These are phyloP conservation scores for Vanacampus margaritifer DNA, from an alignment of 2,113 vertebrate genomes.

Conservation along the genomic window DNA sequence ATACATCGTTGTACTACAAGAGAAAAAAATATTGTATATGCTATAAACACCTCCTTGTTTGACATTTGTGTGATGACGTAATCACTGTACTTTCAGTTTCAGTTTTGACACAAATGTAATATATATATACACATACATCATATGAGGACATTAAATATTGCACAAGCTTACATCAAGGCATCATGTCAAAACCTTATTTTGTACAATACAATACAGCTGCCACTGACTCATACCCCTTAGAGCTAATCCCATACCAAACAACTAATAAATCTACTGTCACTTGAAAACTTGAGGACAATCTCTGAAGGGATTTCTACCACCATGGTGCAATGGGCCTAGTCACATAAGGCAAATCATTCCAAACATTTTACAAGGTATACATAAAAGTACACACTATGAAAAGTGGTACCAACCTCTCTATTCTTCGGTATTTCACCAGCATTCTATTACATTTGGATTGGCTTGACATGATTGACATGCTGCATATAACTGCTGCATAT, in stretches of 20 bases:
- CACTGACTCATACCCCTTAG: conserved; percentile 9
- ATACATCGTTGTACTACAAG: conserved; percentile 10
- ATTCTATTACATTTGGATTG: background rate
- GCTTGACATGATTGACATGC: background rate
- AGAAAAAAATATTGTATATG: background rate
- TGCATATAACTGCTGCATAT: background rate
- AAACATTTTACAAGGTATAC: background rate
- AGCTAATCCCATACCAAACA: conserved; percentile 36
- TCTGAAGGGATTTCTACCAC: conserved; percentile 46
- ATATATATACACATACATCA: no score
- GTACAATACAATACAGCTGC: conserved; percentile 28
- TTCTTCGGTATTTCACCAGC: background rate
- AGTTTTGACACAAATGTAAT: background rate
- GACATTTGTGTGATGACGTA: background rate
- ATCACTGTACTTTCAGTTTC: background rate
- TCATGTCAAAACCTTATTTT: conserved; percentile 20
- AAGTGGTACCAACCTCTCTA: background rate
- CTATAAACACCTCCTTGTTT: background rate
- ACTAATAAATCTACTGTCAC: conserved; percentile 51
- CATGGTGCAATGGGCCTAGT: conserved; percentile 15
- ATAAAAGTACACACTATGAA: background rate
- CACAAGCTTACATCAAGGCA: conserved; percentile 11
- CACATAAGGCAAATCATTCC: background rate
- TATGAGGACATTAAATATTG: conserved; percentile 9
- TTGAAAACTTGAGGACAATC: conserved; percentile 40